Conservation (phyloP, 1,140 invertebrate genomes). For the Coenobita brevimanus region DNA sequence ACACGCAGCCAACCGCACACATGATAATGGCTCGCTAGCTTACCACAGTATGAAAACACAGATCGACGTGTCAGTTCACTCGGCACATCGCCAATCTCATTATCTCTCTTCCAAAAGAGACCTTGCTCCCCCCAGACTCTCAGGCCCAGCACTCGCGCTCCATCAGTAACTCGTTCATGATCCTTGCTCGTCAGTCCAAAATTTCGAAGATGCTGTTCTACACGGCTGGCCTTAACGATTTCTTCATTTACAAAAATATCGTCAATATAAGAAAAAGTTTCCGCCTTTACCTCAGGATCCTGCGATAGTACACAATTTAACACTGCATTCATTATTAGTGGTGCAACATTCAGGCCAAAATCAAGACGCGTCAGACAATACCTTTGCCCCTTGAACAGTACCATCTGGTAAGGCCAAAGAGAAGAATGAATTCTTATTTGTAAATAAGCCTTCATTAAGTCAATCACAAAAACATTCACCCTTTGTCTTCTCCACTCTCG, state of each 20-base stretch:
- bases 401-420: not conserved
- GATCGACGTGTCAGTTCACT: not conserved
- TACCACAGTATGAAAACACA: too few species aligned
- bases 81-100: not conserved
- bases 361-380: not conserved
- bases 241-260: too few species aligned
- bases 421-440: not conserved
- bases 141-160: too few species aligned
- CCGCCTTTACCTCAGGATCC: not conserved
- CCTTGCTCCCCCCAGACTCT: too few species aligned
- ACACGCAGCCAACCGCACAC: too few species aligned
- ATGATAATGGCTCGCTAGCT: too few species aligned
- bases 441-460: not conserved
- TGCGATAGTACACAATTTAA: not conserved
- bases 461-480: not conserved
- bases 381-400: not conserved
- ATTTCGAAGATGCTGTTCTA: too few species aligned
- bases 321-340: constrained; percentile 3
- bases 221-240: too few species aligned
- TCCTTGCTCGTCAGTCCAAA: not conserved
- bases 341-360: not conserved
- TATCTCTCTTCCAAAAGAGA: not conserved
- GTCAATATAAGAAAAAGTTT: too few species aligned
- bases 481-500: not conserved
- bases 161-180: not conserved